phyloP scores from a whole-genome alignment of 2,888 invertebrate species.

The Hirtodrosophila alboralis region DNA sequence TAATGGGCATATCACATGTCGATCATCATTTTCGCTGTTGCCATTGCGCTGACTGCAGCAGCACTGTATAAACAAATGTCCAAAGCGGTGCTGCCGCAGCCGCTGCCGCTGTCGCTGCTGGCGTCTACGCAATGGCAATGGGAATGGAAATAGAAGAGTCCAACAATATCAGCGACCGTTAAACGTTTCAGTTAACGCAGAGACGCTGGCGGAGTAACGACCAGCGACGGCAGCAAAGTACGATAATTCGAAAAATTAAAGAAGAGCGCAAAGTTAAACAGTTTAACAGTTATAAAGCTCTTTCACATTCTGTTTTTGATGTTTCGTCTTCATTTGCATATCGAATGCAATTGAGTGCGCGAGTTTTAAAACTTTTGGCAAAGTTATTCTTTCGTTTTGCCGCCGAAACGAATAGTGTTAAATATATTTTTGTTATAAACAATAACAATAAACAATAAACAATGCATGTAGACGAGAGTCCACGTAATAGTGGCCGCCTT shows the following conservation, averaged over 20 bases:
- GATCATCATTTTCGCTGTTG: slow-evolving; percentile 13
- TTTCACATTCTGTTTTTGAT: neutral
- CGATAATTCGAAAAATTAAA: slow-evolving; percentile 9
- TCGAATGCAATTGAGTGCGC: slow-evolving; percentile 9
- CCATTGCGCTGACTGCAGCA: slow-evolving; percentile 11
- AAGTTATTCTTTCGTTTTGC: neutral
- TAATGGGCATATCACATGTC: slow-evolving; percentile 13
- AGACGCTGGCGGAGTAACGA: slow-evolving; percentile 48
- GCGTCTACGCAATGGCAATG: slow-evolving; percentile 5
- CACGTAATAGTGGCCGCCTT: slow-evolving; percentile 23
- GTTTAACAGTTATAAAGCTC: slow-evolving; percentile 25
- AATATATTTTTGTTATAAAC: neutral
- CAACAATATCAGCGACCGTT: slow-evolving; percentile 7
- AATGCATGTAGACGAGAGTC: slow-evolving; percentile 28
- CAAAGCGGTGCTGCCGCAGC: slow-evolving; percentile 3
- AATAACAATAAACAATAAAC: neutral
- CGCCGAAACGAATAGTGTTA: neutral
- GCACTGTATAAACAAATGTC: slow-evolving; percentile 16
- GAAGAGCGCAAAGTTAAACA: slow-evolving; percentile 6
- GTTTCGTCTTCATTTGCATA: slow-evolving; percentile 12
- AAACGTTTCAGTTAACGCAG: slow-evolving; percentile 46
- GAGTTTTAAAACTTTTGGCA: neutral
- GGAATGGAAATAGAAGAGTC: slow-evolving; percentile 1
- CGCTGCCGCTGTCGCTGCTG: slow-evolving; percentile 3
- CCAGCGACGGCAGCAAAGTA: slow-evolving; percentile 11